Conservation (phyloP, 2,797 vertebrate species). For the Antrozous pallidus region DNA sequence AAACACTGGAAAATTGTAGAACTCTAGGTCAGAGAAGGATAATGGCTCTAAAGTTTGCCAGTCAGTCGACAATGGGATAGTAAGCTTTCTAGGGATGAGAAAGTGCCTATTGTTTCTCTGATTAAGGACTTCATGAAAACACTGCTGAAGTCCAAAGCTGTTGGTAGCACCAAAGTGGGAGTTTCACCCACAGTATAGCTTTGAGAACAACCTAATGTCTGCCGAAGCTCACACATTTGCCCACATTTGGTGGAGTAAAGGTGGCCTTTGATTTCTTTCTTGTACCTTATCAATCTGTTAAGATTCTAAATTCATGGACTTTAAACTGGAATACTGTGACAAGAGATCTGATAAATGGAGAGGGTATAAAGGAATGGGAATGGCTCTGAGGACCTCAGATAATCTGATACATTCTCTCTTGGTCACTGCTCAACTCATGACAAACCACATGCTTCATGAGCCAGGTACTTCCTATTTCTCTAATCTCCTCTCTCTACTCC, state of each 20-base stretch:
- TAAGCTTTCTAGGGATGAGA: not conserved
- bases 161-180: not conserved
- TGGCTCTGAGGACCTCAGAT: not conserved
- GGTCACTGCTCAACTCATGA: not conserved
- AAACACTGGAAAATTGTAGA: not conserved
- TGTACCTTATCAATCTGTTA: not conserved
- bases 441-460: not conserved
- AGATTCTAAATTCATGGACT: not conserved
- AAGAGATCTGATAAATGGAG: not conserved
- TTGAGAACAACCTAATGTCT: not conserved
- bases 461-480: not conserved
- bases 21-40: not conserved
- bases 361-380: not conserved
- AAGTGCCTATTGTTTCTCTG: not conserved
- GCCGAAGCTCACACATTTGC: not conserved
- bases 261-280: not conserved
- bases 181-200: not conserved
- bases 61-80: not conserved
- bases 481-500: not conserved
- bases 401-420: not conserved
- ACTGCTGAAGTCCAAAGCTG: not conserved
- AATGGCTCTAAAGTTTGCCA: not conserved
- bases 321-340: not conserved
- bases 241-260: not conserved
- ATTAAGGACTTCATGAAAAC: conserved; percentile 4